Percentiles rank a stretch among this genome's conserved stretches.
Conservation (phyloP, 2,888 invertebrate genomes). For the Tuta absoluta region DNA sequence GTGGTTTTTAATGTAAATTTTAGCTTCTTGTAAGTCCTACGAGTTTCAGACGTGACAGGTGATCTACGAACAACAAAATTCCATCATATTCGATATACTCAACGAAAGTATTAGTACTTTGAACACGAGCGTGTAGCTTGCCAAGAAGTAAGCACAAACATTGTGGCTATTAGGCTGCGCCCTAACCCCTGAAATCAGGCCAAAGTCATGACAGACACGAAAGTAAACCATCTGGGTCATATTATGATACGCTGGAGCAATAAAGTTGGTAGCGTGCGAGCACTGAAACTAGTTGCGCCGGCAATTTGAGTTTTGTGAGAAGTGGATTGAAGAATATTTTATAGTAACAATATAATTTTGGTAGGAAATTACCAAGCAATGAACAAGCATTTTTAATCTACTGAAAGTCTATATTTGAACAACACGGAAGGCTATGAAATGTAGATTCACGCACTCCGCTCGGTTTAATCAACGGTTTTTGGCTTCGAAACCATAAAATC, state of each 20-base stretch:
- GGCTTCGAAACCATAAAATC: too few relatives aligned
- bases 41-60: too few relatives aligned
- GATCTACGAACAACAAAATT: too few relatives aligned
- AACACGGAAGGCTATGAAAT: too few relatives aligned
- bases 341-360: not conserved
- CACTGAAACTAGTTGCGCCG: not conserved
- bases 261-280: slow-evolving; percentile 3
- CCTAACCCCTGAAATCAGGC: slow-evolving; percentile 10
- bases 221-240: slow-evolving; percentile 3
- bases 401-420: too few relatives aligned
- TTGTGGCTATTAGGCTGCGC: slow-evolving; percentile 15
- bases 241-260: slow-evolving; percentile 6
- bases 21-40: too few relatives aligned
- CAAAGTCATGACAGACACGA: slow-evolving; percentile 6
- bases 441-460: too few relatives aligned
- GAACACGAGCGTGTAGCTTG: slow-evolving; percentile 5
- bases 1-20: too few relatives aligned
- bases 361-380: too few relatives aligned
- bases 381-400: too few relatives aligned
- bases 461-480: too few relatives aligned
- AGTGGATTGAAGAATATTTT: not conserved
- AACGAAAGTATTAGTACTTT: slow-evolving; percentile 4
- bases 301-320: not conserved
- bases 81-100: not conserved
- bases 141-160: slow-evolving; percentile 16